Evolutionary conservation across 23 tunicate species (phyloP), one percentile per base, ranked within the genome.

Genomic region (Halocynthia aurantium): DNA sequence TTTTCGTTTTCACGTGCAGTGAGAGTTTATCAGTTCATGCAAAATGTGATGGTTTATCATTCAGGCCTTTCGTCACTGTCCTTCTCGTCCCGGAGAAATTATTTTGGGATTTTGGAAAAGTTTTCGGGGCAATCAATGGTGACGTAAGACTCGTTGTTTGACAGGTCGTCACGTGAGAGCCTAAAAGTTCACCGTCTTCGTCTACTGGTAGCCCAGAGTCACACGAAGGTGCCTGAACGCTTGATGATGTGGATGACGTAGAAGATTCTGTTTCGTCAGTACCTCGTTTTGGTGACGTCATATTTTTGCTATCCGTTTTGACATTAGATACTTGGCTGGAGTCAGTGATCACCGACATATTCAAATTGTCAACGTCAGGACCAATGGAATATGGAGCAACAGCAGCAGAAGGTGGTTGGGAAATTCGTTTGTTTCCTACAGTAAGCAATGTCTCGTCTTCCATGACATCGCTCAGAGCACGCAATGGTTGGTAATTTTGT

Each of bases 391-490:
- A 51, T 17, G 62, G 67, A 11, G 50, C 78, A 10, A 70, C 75
- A n/a, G 75, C 11, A 9, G 75, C 54, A 50, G 75, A 6, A 1
- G 78, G 50, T 53, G 80, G 65, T 74, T 40, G 61, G 8, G 75
- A 9, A 49, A 15, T 58, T 64, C 73, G 10, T 19, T 56, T 17
- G 22, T 52, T 21, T 52, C 20, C 57, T 8, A 55, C 50, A 15
- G 70, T 80, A 6, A 64, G 44, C 52, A 67, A 80, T 54, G 52
- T 52, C 15, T 85, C 98, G 77, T 78, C 73, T 75, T 92, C 98
- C 19, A 76, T 75, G 0, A 92, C 98, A 58, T 81, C 98, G 55
- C 85, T 86, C 40, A 92, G 79, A 31, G 88, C 70, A 17, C 92
- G 81, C 4, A 54, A 64, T 54, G 55, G 78, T 53, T 74, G 78